phyloP scores from a whole-genome alignment of 2,113 vertebrate genomes.

The Abramis brama region DNA sequence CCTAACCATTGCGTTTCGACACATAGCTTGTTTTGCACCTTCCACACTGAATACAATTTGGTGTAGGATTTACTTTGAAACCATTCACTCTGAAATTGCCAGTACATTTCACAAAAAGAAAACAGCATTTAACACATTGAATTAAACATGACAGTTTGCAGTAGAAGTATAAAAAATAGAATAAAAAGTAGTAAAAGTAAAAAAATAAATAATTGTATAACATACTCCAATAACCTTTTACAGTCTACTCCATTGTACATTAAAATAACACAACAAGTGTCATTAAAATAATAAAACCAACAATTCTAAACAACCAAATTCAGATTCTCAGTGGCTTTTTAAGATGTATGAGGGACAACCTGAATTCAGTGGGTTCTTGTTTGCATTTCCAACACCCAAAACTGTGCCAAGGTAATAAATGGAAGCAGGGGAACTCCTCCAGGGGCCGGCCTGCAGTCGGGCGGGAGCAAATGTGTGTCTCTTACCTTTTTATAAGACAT shows the following conservation, averaged over 20 bases:
- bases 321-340: not conserved
- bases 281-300: not conserved
- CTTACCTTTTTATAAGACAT: slow-evolving; percentile 42
- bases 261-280: not conserved
- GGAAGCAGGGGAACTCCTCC: slow-evolving; percentile 7
- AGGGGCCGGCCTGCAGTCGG: slow-evolving; percentile 8
- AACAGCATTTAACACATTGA: no score
- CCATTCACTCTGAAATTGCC: no score
- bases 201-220: no score
- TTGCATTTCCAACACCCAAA: slow-evolving; percentile 15
- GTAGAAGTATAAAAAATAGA: no score
- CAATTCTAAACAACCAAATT: not conserved
- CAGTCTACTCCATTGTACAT: not conserved
- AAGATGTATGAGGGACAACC: not conserved
- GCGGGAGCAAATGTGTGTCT: slow-evolving; percentile 9
- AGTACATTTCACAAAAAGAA: no score
- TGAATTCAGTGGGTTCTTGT: not conserved
- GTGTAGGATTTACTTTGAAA: no score
- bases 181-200: no score
- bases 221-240: no score
- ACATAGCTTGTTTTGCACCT: not conserved
- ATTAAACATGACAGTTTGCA: no score
- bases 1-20: not conserved
- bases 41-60: no score
- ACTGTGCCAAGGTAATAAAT: slow-evolving; percentile 10